These are phyloP conservation scores for Porites cylindrica DNA, from an alignment of 92 coral and sea anemone genomes.

Conservation along the genomic window DNA sequence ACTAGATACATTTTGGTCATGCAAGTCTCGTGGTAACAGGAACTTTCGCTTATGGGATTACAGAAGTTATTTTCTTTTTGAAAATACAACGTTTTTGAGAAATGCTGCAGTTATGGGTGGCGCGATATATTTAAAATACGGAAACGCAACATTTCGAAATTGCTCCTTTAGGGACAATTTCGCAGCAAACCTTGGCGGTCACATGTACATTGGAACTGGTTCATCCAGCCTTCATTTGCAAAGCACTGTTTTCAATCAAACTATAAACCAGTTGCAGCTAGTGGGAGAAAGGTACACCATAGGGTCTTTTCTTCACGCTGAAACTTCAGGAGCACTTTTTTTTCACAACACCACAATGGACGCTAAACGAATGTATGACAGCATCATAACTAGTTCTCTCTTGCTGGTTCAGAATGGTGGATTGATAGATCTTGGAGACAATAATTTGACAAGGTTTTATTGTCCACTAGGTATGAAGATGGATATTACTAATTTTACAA, in stretches of 20 bases:
- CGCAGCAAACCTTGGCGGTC: conserved; percentile 45
- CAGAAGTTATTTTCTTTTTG: conserved; percentile 34
- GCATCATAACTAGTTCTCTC: background rate
- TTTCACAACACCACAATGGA: conserved; percentile 24
- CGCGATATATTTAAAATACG: conserved; percentile 51
- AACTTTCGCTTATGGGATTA: conserved; percentile 53
- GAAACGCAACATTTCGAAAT: conserved; percentile 33
- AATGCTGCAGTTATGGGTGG: conserved; percentile 73
- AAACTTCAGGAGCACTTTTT: conserved; percentile 62
- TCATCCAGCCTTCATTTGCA: conserved; percentile 24
- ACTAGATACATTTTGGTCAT: background rate
- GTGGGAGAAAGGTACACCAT: background rate
- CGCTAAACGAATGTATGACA: background rate
- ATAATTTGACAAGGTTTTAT: conserved; percentile 19
- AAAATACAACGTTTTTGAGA: conserved; percentile 47
- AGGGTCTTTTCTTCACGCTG: conserved; percentile 42
- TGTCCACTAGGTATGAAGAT: conserved; percentile 63
- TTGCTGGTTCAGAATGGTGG: conserved; percentile 50
- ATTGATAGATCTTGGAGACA: conserved; percentile 28
- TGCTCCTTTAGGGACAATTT: conserved; percentile 71
- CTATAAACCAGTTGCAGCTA: background rate
- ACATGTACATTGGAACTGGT: conserved; percentile 7
- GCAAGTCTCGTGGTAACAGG: background rate
- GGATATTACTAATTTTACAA: background rate
- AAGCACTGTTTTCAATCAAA: conserved; percentile 33